phyloP scores from a whole-genome alignment of 2,888 invertebrate genomes.

The Eilema griseolum region DNA sequence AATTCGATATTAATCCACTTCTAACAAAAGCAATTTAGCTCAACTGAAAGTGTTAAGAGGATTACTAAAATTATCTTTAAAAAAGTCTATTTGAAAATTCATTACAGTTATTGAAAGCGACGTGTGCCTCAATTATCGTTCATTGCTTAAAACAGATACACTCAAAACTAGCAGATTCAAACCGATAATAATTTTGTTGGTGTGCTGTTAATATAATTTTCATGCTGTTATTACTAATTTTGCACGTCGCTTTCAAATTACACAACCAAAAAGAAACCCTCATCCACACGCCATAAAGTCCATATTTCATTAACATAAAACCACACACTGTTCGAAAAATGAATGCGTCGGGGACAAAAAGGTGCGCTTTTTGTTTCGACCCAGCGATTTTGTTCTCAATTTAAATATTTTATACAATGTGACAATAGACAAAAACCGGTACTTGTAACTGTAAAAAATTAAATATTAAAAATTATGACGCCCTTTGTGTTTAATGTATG shows the following conservation, averaged over 20 bases:
- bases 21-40: too few species aligned
- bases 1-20: too few species aligned
- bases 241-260: conserved; percentile 36
- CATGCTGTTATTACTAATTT: conserved; percentile 70
- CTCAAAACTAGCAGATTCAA: conserved; percentile 21
- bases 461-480: conserved; percentile 85
- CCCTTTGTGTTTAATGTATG: conserved; percentile 83
- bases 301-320: conserved; percentile 29
- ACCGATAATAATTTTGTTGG: conserved; percentile 32
- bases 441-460: conserved; percentile 86
- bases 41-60: too few species aligned
- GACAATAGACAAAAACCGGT: conserved; percentile 85
- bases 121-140: neutral
- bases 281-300: conserved; percentile 15
- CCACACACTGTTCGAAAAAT: conserved; percentile 54
- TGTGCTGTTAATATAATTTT: conserved; percentile 53
- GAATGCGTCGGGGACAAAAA: conserved; percentile 66
- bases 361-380: conserved; percentile 81
- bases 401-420: conserved; percentile 83
- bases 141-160: neutral
- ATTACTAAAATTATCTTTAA: too few species aligned
- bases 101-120: too few species aligned
- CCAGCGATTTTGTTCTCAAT: conserved; percentile 83
- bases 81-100: too few species aligned
- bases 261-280: conserved; percentile 27